Conservation (phyloP, 2,888 invertebrate genomes). For the Apamea monoglypha region DNA sequence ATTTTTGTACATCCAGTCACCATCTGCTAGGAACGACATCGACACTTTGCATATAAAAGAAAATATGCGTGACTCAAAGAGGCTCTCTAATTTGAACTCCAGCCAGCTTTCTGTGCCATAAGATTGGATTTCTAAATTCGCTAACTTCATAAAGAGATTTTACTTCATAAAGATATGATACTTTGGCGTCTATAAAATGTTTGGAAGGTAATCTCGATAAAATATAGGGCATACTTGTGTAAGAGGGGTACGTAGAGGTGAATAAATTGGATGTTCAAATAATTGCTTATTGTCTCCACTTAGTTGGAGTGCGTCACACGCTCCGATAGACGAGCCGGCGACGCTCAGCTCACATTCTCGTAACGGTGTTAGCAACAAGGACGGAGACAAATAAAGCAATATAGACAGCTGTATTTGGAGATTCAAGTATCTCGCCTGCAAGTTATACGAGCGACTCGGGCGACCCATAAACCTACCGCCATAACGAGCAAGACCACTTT, state of each 20-base stretch:
- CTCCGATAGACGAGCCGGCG: constrained; percentile 62
- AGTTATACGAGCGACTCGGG: constrained; percentile 65
- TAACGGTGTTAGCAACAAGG: constrained; percentile 67
- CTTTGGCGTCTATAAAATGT: constrained; percentile 38
- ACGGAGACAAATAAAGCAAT: constrained; percentile 72
- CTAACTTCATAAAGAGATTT: constrained; percentile 44
- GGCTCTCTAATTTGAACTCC: constrained; percentile 58
- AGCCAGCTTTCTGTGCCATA: constrained; percentile 50
- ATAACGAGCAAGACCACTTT: constrained; percentile 57
- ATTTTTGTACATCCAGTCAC: constrained; percentile 52
- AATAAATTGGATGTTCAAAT: constrained; percentile 59
- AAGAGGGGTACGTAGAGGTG: constrained; percentile 52
- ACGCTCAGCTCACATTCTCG: constrained; percentile 51
- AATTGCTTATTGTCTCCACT: constrained; percentile 65
- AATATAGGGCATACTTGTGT: constrained; percentile 48
- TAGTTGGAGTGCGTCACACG: constrained; percentile 61
- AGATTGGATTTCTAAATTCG: constrained; percentile 55
- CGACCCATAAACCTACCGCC: constrained; percentile 66
- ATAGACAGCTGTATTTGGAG: constrained; percentile 73
- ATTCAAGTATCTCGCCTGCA: constrained; percentile 64
- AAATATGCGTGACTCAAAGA: constrained; percentile 59
- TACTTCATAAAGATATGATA: constrained; percentile 30
- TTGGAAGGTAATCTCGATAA: constrained; percentile 36
- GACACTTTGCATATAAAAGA: constrained; percentile 54
- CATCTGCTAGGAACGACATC: constrained; percentile 47